A percentile compares a stretch with the other conserved stretches of the same genome.
Conservation (phyloP, 2,113 vertebrate species). For the Boulengerochromis microlepis region DNA sequence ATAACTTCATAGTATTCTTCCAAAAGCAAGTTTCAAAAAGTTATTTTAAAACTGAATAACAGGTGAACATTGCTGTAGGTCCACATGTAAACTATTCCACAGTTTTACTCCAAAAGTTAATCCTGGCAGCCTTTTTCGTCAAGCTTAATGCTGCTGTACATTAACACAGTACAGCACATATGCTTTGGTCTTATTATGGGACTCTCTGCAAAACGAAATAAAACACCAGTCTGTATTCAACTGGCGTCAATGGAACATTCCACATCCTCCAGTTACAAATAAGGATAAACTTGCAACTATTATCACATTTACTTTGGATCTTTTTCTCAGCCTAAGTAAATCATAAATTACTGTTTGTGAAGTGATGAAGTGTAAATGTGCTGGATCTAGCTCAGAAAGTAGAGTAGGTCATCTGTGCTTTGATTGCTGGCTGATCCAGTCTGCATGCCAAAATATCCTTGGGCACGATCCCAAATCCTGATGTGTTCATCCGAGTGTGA, state of each 20-base stretch:
- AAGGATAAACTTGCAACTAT: background rate
- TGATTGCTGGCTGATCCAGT: background rate
- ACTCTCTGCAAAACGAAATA: background rate
- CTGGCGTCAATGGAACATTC: background rate
- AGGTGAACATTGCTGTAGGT: background rate
- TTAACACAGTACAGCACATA: background rate
- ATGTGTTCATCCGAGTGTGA: background rate
- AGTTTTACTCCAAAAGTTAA: background rate
- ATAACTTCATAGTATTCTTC: background rate
- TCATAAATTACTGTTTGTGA: background rate
- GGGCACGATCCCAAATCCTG: background rate
- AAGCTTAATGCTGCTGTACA: background rate
- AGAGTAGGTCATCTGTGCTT: background rate
- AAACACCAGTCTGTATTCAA: background rate
- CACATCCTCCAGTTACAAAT: background rate
- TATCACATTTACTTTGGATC: background rate
- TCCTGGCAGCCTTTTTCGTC: background rate
- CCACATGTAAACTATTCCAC: background rate
- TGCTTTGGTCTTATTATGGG: background rate
- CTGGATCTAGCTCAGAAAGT: background rate
- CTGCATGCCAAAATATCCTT: background rate
- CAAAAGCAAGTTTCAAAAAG: background rate
- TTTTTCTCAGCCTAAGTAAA: background rate
- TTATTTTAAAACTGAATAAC: background rate
- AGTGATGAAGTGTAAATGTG: background rate